Conservation (phyloP, 2,888 invertebrate genomes). For the Lingula anatina region DNA sequence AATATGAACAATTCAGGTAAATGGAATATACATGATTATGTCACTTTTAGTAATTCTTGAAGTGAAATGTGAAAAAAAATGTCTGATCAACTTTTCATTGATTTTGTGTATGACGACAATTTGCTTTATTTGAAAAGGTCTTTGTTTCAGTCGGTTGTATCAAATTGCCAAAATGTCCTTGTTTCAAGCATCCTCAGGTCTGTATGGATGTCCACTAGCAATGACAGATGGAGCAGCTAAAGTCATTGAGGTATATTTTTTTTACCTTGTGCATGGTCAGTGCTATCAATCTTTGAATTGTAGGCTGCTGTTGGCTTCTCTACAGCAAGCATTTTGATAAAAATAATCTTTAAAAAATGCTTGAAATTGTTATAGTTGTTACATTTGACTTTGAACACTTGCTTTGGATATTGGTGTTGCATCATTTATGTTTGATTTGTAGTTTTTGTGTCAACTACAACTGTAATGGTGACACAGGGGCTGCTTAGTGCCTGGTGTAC, state of each 20-base stretch:
- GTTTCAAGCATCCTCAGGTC: constrained; percentile 56
- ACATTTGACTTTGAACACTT: too few species aligned
- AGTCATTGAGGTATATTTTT: constrained; percentile 52
- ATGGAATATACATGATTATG: neutral
- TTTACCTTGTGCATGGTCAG: constrained; percentile 1
- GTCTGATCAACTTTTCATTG: neutral
- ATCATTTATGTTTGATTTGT: too few species aligned
- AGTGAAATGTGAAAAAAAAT: neutral
- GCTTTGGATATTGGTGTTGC: too few species aligned
- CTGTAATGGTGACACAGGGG: too few species aligned
- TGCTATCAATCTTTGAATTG: constrained; percentile 8
- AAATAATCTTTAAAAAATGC: too few species aligned
- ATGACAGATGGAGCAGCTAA: constrained; percentile 62
- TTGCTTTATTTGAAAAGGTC: neutral
- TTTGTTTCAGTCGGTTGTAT: constrained; percentile 50
- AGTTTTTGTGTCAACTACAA: too few species aligned
- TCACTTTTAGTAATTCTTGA: neutral
- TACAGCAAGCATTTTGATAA: too few species aligned
- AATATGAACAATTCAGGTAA: constrained; percentile 48
- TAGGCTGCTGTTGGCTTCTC: too few species aligned
- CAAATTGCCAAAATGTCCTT: constrained; percentile 57
- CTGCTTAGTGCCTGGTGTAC: too few species aligned
- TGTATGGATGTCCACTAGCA: constrained; percentile 59
- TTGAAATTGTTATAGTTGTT: too few species aligned
- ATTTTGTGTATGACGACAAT: neutral